Percentiles rank a stretch among this genome's conserved stretches.
Conservation (phyloP, 1,140 invertebrate species). For the Euura saliciscinereae region DNA sequence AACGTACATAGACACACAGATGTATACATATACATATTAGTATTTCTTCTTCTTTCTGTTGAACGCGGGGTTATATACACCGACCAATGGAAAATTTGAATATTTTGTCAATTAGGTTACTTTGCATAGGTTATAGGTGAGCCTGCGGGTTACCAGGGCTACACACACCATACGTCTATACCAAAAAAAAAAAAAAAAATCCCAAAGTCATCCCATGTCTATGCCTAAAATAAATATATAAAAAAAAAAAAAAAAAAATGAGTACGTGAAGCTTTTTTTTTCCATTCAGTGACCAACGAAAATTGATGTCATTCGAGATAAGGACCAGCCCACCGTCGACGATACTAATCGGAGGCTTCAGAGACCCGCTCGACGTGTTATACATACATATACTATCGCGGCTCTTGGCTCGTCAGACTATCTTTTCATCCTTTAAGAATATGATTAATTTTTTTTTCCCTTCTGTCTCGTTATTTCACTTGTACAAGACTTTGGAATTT, state of each 20-base stretch:
- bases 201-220: no score
- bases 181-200: no score
- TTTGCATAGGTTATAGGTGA: constrained; percentile 53
- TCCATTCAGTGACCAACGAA: neutral
- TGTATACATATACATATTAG: neutral
- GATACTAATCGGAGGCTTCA: neutral
- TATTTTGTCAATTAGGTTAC: constrained; percentile 55
- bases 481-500: no score
- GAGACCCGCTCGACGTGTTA: neutral
- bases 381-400: neutral
- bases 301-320: neutral
- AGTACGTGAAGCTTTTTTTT: neutral
- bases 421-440: no score
- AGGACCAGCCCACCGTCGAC: neutral
- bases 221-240: no score
- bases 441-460: no score
- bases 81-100: constrained; percentile 41
- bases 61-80: no score
- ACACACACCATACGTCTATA: constrained; percentile 14
- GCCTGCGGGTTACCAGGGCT: constrained; percentile 36
- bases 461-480: no score
- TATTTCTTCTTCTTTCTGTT: neutral
- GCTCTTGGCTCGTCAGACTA: no score
- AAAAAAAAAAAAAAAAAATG: no score
- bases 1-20: neutral